Conservation (phyloP, 2,888 invertebrate genomes). For the Steromphala cineraria region DNA sequence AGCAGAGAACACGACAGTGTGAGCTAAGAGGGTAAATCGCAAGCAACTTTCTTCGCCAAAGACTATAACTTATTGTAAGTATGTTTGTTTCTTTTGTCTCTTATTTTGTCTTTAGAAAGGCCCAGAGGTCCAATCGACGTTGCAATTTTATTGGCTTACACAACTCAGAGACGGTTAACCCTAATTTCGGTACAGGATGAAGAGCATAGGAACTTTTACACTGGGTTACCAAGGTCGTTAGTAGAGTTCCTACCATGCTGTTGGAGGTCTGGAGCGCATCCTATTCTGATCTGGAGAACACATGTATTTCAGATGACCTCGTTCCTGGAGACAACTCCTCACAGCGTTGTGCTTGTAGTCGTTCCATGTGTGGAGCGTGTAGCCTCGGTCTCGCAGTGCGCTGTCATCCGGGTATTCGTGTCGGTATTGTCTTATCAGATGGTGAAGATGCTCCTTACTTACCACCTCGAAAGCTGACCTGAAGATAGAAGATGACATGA, state of each 20-base stretch:
- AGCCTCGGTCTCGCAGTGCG: conserved; percentile 54
- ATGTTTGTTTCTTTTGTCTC: too few relatives aligned
- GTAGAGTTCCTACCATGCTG: conserved; percentile 48
- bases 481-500: background rate
- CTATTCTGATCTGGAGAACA: conserved; percentile 30
- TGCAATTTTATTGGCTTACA: too few relatives aligned
- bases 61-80: too few relatives aligned
- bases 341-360: conserved; percentile 56
- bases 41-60: too few relatives aligned
- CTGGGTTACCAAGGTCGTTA: too few relatives aligned
- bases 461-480: conserved; percentile 61
- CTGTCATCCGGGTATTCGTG: conserved; percentile 51
- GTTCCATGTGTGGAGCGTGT: conserved; percentile 56
- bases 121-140: too few relatives aligned
- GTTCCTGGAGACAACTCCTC: conserved; percentile 50
- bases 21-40: too few relatives aligned
- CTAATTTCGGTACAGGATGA: too few relatives aligned
- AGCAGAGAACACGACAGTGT: too few relatives aligned
- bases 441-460: conserved; percentile 46
- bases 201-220: too few relatives aligned
- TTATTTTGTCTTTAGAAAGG: too few relatives aligned
- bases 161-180: too few relatives aligned
- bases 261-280: conserved; percentile 47
- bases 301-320: conserved; percentile 51
- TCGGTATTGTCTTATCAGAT: conserved; percentile 43